Evolutionary conservation across 2,888 invertebrate genomes (phyloP), one percentile per base, ranked within the genome.

Genomic region (Caenorhabditis plicata): DNA sequence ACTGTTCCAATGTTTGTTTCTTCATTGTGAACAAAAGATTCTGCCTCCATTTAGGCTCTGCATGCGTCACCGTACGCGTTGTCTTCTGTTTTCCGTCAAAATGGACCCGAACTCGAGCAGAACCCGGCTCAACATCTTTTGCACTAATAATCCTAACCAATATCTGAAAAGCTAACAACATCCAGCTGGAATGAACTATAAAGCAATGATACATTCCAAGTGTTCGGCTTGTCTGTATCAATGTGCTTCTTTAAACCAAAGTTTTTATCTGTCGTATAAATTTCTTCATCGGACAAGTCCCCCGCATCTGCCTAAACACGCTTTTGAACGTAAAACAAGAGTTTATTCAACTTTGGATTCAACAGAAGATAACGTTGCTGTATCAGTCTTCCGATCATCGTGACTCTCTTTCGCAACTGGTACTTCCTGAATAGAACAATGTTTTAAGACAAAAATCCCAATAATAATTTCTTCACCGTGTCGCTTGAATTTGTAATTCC

Each of bases 161-260:
- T n/a, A n/a, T n/a, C n/a, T n/a, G n/a, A n/a, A n/a, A n/a, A n/a
- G n/a, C n/a, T n/a, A n/a, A n/a, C n/a, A n/a, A n/a, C n/a, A n/a
- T n/a, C n/a, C n/a, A n/a, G n/a, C n/a, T n/a, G n/a, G n/a, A n/a
- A n/a, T n/a, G n/a, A n/a, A n/a, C n/a, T n/a, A n/a, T n/a, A n/a
- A n/a, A n/a, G n/a, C n/a, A n/a, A n/a, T n/a, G n/a, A n/a, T 35
- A 70, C 57, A 44, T 70, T 63, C 61, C 65, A 70, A 9, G 57
- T 67, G 13, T 47, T 50, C 23, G 57, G 53, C n/a, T 68, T 60
- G 43, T 61, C 64, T 2, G 64, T 54, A 41, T 70, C 61, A 29
- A 46, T 36, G 15, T 62, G 43, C 22, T 62, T 46, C 4, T 42
- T 36, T 33, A 46, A 57, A n/a, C 63, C 67, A 27, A 67, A 64